Percentiles rank a stretch among this genome's conserved stretches.
These are phyloP conservation scores for Sturmia bella DNA, from an alignment of 2,888 invertebrate genomes.

Conservation along the genomic window DNA sequence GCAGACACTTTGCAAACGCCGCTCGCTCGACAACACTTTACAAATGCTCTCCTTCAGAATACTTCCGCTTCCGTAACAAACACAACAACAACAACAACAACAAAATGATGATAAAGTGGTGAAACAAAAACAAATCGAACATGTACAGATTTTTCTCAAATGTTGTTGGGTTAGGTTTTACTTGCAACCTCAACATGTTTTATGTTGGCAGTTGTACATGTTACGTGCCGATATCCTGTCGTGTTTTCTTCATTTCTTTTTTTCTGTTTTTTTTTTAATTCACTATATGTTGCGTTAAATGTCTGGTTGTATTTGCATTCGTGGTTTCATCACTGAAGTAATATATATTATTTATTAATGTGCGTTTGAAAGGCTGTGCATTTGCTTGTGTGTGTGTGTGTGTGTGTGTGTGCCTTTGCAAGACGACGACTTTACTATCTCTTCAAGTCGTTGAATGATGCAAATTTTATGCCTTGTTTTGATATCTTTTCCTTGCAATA, in stretches of 20 bases:
- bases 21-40: slow-evolving; percentile 56
- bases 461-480: slow-evolving; percentile 69
- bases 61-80: slow-evolving; percentile 64
- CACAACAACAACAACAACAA: slow-evolving; percentile 43
- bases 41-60: slow-evolving; percentile 51
- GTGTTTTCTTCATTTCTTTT: slow-evolving; percentile 49
- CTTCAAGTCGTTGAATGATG: slow-evolving; percentile 65
- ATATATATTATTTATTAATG: slow-evolving; percentile 70
- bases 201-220: slow-evolving; percentile 33
- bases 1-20: slow-evolving; percentile 45
- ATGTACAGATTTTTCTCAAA: slow-evolving; percentile 61
- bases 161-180: slow-evolving; percentile 38
- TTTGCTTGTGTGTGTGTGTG: slow-evolving; percentile 26
- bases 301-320: slow-evolving; percentile 76
- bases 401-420: slow-evolving; percentile 2
- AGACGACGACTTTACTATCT: slow-evolving; percentile 38
- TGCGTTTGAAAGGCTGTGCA: slow-evolving; percentile 38
- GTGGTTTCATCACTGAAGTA: slow-evolving; percentile 73
- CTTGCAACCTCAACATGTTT: slow-evolving; percentile 65
- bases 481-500: slow-evolving; percentile 66
- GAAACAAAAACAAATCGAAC: slow-evolving; percentile 54
- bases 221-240: slow-evolving; percentile 18
- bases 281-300: slow-evolving; percentile 64
- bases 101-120: slow-evolving; percentile 46
- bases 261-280: background rate